Percentiles rank a stretch among this genome's conserved stretches.
Conservation (phyloP, 2,888 invertebrate genomes). For the Rotaria sp. region DNA sequence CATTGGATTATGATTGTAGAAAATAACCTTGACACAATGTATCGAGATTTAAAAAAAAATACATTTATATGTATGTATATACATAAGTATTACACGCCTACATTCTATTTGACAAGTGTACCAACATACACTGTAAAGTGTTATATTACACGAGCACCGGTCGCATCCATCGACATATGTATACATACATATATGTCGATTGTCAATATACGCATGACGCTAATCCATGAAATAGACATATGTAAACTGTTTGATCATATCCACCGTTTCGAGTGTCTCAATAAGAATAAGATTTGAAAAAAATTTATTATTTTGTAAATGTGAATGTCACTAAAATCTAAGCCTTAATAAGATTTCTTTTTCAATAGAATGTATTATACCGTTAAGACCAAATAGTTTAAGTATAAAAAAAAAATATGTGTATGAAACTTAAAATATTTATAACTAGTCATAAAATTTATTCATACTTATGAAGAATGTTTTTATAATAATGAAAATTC, state of each 20-base stretch:
- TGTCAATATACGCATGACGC: not conserved
- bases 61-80: not conserved
- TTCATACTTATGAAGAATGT: no score
- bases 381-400: no score
- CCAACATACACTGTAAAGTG: not conserved
- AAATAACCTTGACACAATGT: not conserved
- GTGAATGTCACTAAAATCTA: not conserved
- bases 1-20: not conserved
- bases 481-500: no score
- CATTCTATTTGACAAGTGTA: constrained; percentile 2
- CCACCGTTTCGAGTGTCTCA: not conserved
- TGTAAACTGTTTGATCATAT: not conserved
- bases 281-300: not conserved
- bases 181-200: not conserved
- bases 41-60: not conserved
- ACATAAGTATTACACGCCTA: constrained; percentile 7
- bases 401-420: no score
- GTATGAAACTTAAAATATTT: not conserved
- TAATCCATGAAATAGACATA: not conserved
- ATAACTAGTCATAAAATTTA: not conserved
- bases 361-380: no score
- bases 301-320: not conserved
- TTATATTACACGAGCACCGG: not conserved
- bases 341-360: no score
- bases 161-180: not conserved